phyloP scores from a whole-genome alignment of 2,113 vertebrate genomes.

The Proteles cristata region DNA sequence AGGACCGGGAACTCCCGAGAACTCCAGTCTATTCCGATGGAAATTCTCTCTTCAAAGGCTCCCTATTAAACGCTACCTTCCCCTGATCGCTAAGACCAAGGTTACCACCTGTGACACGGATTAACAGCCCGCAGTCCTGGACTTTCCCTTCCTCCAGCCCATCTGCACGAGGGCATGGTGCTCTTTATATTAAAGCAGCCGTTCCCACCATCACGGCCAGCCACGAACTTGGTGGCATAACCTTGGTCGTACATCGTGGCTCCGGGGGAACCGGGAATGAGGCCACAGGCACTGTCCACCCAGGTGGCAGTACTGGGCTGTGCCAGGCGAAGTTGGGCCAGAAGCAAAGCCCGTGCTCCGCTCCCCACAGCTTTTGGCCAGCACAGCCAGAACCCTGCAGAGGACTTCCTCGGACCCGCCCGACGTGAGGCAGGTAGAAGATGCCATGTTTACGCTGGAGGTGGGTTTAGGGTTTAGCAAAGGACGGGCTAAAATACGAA shows the following conservation, averaged over 20 bases:
- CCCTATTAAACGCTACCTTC: neutral
- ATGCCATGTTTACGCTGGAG: constrained; percentile 38
- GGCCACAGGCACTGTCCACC: neutral
- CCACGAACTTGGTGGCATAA: constrained; percentile 27
- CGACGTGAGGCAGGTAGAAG: neutral
- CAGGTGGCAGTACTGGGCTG: constrained; percentile 1
- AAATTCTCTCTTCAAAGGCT: neutral
- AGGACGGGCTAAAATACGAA: neutral
- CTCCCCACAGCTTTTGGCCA: neutral
- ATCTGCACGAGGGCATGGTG: neutral
- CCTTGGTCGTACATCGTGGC: neutral
- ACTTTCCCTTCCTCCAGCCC: neutral
- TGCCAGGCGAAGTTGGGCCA: neutral
- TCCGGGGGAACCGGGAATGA: neutral
- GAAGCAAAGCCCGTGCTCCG: neutral
- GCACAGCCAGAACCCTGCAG: constrained; percentile 47
- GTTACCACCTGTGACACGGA: constrained; percentile 51
- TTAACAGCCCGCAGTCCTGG: neutral
- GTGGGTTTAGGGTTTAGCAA: neutral
- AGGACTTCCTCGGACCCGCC: neutral
- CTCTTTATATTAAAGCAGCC: constrained; percentile 12
- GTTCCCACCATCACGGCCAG: neutral
- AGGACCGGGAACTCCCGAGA: neutral
- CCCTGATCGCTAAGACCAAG: neutral
- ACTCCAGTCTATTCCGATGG: constrained; percentile 2